phyloP scores from a whole-genome alignment of 2,888 invertebrate species.

The Cabera pusaria region DNA sequence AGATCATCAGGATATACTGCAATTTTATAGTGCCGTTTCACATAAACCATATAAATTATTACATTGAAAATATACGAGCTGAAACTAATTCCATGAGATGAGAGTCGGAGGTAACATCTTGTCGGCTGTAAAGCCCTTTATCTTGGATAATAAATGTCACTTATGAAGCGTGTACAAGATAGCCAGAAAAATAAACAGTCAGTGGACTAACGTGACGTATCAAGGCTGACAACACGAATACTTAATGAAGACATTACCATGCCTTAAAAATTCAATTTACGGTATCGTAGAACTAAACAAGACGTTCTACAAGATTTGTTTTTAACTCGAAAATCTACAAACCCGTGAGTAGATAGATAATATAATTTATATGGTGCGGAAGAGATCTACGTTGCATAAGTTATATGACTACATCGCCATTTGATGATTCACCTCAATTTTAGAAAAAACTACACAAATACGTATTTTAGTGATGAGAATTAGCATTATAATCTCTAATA shows the following conservation, averaged over 20 bases:
- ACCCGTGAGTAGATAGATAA: too few relatives aligned
- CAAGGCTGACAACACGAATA: slow-evolving; percentile 58
- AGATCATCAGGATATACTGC: slow-evolving; percentile 36
- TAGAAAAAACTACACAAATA: slow-evolving; percentile 2
- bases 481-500: slow-evolving; percentile 8
- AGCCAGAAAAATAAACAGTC: slow-evolving; percentile 46
- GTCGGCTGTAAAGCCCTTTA: slow-evolving; percentile 12
- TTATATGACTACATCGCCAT: too few relatives aligned
- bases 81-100: slow-evolving; percentile 26
- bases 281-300: slow-evolving; percentile 1
- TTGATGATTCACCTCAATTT: too few relatives aligned
- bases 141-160: slow-evolving; percentile 12
- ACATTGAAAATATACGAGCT: slow-evolving; percentile 35
- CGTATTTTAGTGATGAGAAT: background rate
- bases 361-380: too few relatives aligned
- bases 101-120: slow-evolving; percentile 5
- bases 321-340: background rate
- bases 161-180: slow-evolving; percentile 35
- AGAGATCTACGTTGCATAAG: too few relatives aligned
- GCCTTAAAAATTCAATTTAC: slow-evolving; percentile 10
- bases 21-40: slow-evolving; percentile 40
- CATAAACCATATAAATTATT: slow-evolving; percentile 38
- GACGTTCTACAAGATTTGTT: background rate
- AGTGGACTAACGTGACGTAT: slow-evolving; percentile 46
- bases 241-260: slow-evolving; percentile 43